Evolutionary conservation across 35 echinoderm and acorn worm genomes (phyloP).

Genomic region (Diadema setosum): DNA sequence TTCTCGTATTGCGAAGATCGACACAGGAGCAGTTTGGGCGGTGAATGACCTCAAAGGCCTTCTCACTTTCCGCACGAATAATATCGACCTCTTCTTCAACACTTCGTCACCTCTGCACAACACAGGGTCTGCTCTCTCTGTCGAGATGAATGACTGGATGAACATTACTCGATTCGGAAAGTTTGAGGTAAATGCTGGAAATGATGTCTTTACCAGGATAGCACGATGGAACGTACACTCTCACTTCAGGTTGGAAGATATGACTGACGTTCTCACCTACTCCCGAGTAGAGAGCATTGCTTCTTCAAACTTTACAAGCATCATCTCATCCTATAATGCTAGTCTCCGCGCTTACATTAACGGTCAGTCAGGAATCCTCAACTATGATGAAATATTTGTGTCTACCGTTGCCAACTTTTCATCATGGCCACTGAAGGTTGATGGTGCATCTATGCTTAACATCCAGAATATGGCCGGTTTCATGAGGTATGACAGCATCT

Average conservation of each 20-base stretch:
- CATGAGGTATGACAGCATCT: slow-evolving; percentile 31
- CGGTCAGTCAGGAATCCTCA: slow-evolving; percentile 34
- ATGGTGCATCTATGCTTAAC: neutral
- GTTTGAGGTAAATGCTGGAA: neutral
- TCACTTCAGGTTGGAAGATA: slow-evolving; percentile 32
- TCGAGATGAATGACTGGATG: neutral
- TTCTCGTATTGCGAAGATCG: neutral
- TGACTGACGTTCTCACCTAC: slow-evolving; percentile 26
- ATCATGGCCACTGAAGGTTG: neutral
- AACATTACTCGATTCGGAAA: slow-evolving; percentile 46
- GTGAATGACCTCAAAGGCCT: slow-evolving; percentile 7
- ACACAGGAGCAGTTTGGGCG: neutral
- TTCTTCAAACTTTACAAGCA: slow-evolving; percentile 13
- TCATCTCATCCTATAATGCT: neutral
- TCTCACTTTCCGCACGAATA: slow-evolving; percentile 34
- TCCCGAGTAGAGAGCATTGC: neutral
- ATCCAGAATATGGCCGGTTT: slow-evolving; percentile 45
- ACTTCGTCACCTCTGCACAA: slow-evolving; percentile 36
- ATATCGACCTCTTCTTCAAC: neutral
- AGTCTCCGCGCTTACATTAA: slow-evolving; percentile 23
- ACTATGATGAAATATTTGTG: slow-evolving; percentile 41
- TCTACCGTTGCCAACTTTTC: slow-evolving; percentile 21
- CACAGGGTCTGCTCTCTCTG: neutral
- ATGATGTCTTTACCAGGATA: neutral
- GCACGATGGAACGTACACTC: neutral